Evolutionary conservation across 1,140 invertebrate genomes (phyloP), one percentile per base, ranked within the genome.

Genomic region (Adoxophyes honmai): DNA sequence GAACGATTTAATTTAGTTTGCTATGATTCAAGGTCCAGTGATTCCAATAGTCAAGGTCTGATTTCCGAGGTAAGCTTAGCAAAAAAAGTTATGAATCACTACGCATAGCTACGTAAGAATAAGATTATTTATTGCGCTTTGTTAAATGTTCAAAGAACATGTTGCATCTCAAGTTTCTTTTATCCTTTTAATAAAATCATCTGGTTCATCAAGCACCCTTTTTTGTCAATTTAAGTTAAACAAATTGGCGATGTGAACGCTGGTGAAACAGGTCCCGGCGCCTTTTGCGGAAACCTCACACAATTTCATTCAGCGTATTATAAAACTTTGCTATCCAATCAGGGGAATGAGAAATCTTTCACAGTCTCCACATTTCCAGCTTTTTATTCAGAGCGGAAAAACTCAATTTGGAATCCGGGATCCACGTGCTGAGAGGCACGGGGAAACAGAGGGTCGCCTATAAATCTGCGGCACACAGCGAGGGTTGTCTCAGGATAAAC

Each of bases 381-480:
- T 33, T 48, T 48, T 48, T 48, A 48, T 48, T 48, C 42, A n/a
- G 42, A 48, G 42, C 21, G 33, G 62, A 70, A 73, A 70, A 71
- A 69, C 52, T 48, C 62, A 60, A 69, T 72, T 70, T 58, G 42
- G 54, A 34, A 21, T 37, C 10, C 38, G 21, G 15, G 38, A 33
- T 35, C 7, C 37, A 35, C 66, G 66, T 70, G 18, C 39, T 72
- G 60, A 64, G 61, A 54, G 60, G 38, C 56, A 55, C 60, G 67
- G 64, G 57, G 65, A 65, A 75, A 75, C 58, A 69, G 68, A 65
- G 66, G 55, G 66, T 59, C 59, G 61, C 63, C 57, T 70, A 85
- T 78, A 78, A 75, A 85, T 78, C 75, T 71, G 64, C 57, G 62
- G 66, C 68, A 57, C 66, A 65, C 48, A 68, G 62, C 34, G 54